A percentile compares a stretch with the other conserved stretches of the same genome.
Evolutionary conservation across 1,140 invertebrate species (phyloP).

Genomic region (Bombus fervidus): DNA sequence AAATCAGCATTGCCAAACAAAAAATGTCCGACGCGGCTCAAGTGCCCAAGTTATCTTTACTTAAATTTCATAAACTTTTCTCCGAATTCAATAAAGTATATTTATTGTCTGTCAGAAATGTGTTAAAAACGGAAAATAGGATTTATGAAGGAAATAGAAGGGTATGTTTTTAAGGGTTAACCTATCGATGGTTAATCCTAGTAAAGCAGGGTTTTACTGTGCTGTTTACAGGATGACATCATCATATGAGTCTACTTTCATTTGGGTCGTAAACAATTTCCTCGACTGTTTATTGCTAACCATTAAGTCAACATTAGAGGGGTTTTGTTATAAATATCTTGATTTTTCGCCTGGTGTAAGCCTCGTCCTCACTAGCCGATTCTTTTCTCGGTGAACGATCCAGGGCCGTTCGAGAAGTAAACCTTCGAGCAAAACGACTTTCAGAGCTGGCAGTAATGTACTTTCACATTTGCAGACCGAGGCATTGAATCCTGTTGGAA

Average conservation of each 20-base stretch:
- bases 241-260: neutral
- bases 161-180: neutral
- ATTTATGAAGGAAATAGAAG: neutral
- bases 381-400: constrained; percentile 61
- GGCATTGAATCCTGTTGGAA: constrained; percentile 66
- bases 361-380: constrained; percentile 41
- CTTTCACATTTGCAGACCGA: constrained; percentile 70
- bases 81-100: neutral
- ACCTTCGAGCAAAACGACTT: constrained; percentile 69
- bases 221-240: accelerated
- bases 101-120: accelerated
- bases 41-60: accelerated
- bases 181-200: neutral
- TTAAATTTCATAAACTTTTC: neutral
- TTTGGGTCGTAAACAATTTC: neutral
- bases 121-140: neutral
- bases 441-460: constrained; percentile 67
- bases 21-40: neutral
- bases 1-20: accelerated
- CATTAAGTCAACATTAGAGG: too few relatives aligned
- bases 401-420: constrained; percentile 65
- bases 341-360: constrained; percentile 22
- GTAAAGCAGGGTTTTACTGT: too few relatives aligned
- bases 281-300: neutral
- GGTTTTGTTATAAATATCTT: neutral